Evolutionary conservation across 2,888 invertebrate species (phyloP).

Genomic region (Aphrophora alni): DNA sequence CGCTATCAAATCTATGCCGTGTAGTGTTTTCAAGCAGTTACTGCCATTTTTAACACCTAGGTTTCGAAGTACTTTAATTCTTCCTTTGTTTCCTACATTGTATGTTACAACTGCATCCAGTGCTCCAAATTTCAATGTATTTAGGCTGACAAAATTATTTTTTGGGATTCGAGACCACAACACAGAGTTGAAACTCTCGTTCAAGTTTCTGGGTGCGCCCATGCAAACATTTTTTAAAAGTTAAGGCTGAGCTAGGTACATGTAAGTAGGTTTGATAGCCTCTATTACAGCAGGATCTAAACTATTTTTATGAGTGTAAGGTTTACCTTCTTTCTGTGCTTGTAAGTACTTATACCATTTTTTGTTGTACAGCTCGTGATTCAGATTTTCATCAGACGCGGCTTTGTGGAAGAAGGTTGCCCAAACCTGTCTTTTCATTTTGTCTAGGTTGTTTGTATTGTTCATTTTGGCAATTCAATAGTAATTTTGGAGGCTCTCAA

Average conservation of each 20-base stretch:
- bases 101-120: background rate
- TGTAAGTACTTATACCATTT: slow-evolving; percentile 49
- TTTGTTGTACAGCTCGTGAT: slow-evolving; percentile 47
- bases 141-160: background rate
- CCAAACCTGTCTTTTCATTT: slow-evolving; percentile 50
- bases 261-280: background rate
- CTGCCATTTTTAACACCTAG: background rate
- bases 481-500: slow-evolving; percentile 46
- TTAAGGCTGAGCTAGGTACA: background rate
- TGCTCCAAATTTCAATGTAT: too few species aligned
- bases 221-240: background rate
- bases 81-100: background rate
- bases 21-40: background rate
- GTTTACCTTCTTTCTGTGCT: slow-evolving; percentile 15
- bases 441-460: slow-evolving; percentile 44
- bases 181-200: slow-evolving; percentile 17
- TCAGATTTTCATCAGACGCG: slow-evolving; percentile 49
- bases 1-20: background rate
- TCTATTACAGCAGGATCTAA: slow-evolving; percentile 11
- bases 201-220: slow-evolving; percentile 14
- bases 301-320: background rate
- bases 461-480: slow-evolving; percentile 49
- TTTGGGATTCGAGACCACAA: slow-evolving; percentile 18
- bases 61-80: background rate
- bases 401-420: slow-evolving; percentile 48